These are phyloP conservation scores for Magallana angulata DNA, from an alignment of 1,140 invertebrate species.

Conservation along the genomic window DNA sequence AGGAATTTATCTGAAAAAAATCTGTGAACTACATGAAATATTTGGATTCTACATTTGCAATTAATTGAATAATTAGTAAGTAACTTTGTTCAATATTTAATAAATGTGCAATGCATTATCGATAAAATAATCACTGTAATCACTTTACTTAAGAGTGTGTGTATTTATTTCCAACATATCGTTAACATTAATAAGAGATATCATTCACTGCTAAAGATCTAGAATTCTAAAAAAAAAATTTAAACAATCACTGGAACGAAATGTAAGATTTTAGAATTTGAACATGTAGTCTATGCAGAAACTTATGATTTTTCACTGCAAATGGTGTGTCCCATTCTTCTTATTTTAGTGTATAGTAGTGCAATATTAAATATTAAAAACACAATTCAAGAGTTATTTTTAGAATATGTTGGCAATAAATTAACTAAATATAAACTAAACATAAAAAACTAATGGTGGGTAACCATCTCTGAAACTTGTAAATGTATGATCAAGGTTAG, in stretches of 20 bases:
- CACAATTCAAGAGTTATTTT: not conserved
- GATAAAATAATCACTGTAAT: no score
- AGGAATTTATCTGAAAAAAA: not conserved
- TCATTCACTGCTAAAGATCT: no score
- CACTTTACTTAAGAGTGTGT: no score
- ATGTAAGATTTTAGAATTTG: no score
- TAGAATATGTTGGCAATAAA: not conserved
- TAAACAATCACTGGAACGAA: no score
- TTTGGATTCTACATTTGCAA: not conserved
- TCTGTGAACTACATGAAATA: not conserved
- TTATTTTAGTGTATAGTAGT: no score
- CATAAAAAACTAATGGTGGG: not conserved
- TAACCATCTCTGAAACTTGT: not conserved
- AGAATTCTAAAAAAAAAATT: no score
- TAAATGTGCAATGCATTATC: not conserved
- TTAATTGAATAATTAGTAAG: not conserved
- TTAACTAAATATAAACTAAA: conserved; percentile 1
- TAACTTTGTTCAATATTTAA: not conserved
- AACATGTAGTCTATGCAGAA: no score
- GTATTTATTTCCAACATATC: no score
- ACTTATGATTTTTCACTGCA: no score
- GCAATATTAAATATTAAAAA: not conserved
- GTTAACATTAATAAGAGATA: no score
- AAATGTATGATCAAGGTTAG: not conserved
- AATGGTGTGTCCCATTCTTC: no score